Evolutionary conservation across 2,888 invertebrate species (phyloP), one percentile per base, ranked within the genome.

Genomic region (Diloba caeruleocephala): DNA sequence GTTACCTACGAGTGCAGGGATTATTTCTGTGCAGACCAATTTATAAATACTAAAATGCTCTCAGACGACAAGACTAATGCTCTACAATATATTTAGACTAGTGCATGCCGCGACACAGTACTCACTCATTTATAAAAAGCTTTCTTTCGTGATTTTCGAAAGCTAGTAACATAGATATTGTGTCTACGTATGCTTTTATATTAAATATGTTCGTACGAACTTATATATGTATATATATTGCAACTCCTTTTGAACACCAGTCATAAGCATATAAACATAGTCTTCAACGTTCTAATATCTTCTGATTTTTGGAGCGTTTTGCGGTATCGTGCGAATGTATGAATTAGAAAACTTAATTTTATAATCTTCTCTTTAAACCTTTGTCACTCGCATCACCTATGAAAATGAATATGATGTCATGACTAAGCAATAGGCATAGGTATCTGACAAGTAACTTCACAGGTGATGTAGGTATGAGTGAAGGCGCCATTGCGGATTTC

Each of bases 401-500:
- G 83, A 79, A 83, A 85, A 88, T 78, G 71, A 77, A 74, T 74
- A 86, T 89, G 90, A 90, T 87, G 84, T 90, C 90, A 90, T 81
- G 78, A 66, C 69, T 74, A 72, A 78, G 73, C 71, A 76, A 74
- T 72, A 81, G 71, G 68, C 71, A 66, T 69, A 78, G 76, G 65
- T 77, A 82, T 74, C 76, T 76, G 76, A 78, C 78, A 76, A 74
- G 61, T 75, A 49, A 41, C 44, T 49, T 45, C 44, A 66, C 50
- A 52, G 61, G 61, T 71, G 79, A 79, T 78, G 79, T 83, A 84
- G 82, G 83, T 82, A 84, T 79, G 71, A 76, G 79, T 73, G 74
- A 79, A 83, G 84, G 86, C 89, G 86, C 88, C 86, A 77, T 85
- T 82, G 88, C 93, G 91, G 91, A 92, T 92, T 91, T 92, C 92